Evolutionary conservation across 2,888 invertebrate genomes (phyloP).

Genomic region (Sycophila texana): DNA sequence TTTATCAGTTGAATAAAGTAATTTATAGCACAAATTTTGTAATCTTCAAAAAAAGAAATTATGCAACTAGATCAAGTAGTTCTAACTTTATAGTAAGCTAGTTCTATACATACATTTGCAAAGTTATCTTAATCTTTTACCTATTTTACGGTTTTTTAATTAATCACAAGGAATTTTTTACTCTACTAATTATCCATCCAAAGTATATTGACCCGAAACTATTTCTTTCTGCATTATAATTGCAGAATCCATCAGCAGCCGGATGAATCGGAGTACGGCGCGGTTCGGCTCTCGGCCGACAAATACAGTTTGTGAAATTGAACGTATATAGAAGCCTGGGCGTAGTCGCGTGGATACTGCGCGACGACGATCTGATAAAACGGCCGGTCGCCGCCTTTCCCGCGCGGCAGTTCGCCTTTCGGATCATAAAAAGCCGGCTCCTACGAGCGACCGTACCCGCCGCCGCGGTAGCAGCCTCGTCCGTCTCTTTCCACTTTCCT

Average conservation of each 20-base stretch:
- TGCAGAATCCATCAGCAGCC: background rate
- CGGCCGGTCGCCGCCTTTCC: constrained; percentile 26
- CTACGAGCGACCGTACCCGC: constrained; percentile 21
- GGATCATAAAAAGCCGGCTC: background rate
- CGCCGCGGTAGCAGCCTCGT: background rate
- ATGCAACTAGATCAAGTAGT: too few relatives aligned
- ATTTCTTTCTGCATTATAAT: too few relatives aligned
- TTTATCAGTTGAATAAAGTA: too few relatives aligned
- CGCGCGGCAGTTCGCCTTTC: background rate
- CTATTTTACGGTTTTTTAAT: too few relatives aligned
- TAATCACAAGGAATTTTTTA: too few relatives aligned
- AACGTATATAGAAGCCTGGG: constrained; percentile 15
- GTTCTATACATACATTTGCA: too few relatives aligned
- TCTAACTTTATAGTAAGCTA: too few relatives aligned
- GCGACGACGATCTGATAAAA: constrained; percentile 46
- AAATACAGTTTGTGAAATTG: constrained; percentile 42
- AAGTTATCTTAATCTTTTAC: too few relatives aligned
- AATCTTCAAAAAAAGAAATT: too few relatives aligned
- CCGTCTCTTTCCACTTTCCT: constrained; percentile 14
- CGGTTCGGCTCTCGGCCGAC: constrained; percentile 13
- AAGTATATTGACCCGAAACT: too few relatives aligned
- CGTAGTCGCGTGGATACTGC: constrained; percentile 17
- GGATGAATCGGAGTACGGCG: background rate
- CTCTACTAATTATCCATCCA: too few relatives aligned
- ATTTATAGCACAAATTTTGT: too few relatives aligned